A percentile compares a stretch with the other conserved stretches of the same genome.
Evolutionary conservation across 2,888 invertebrate species (phyloP).

Genomic region (Empis livida): DNA sequence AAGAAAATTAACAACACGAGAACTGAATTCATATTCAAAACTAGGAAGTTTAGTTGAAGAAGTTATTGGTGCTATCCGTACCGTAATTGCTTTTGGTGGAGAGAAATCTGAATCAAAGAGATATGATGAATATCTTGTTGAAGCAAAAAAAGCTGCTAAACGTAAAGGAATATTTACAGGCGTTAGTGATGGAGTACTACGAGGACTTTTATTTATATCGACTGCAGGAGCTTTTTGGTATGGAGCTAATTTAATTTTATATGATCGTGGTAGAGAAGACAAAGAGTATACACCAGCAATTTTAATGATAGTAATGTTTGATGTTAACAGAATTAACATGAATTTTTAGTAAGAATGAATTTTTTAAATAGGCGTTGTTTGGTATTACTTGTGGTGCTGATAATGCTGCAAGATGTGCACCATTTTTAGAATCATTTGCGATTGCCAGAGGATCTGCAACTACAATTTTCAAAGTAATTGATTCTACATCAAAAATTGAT

Average conservation of each 20-base stretch:
- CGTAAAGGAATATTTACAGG: constrained; percentile 55
- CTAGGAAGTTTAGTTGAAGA: constrained; percentile 69
- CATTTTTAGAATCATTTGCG: constrained; percentile 62
- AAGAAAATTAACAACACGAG: constrained; percentile 50
- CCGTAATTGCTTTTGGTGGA: constrained; percentile 68
- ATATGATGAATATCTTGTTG: constrained; percentile 42
- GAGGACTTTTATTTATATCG: constrained; percentile 60
- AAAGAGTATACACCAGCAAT: constrained; percentile 58
- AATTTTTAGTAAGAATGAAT: no score
- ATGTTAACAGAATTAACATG: neutral
- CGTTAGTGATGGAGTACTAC: constrained; percentile 55
- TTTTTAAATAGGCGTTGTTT: constrained; percentile 42
- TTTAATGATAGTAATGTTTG: constrained; percentile 54
- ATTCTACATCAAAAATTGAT: constrained; percentile 58
- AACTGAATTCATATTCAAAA: constrained; percentile 57
- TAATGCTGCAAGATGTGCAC: constrained; percentile 61
- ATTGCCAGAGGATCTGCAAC: constrained; percentile 61
- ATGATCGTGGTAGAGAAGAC: constrained; percentile 42
- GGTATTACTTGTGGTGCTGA: constrained; percentile 67
- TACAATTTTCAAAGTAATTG: constrained; percentile 61
- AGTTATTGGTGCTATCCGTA: constrained; percentile 56
- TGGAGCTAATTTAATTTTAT: constrained; percentile 58
- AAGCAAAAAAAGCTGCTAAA: constrained; percentile 50
- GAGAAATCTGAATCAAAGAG: constrained; percentile 58
- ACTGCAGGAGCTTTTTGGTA: constrained; percentile 72